These are phyloP conservation scores for Sinocyclocheilus maitianheensis DNA, from an alignment of 2,113 vertebrate genomes.

Conservation along the genomic window DNA sequence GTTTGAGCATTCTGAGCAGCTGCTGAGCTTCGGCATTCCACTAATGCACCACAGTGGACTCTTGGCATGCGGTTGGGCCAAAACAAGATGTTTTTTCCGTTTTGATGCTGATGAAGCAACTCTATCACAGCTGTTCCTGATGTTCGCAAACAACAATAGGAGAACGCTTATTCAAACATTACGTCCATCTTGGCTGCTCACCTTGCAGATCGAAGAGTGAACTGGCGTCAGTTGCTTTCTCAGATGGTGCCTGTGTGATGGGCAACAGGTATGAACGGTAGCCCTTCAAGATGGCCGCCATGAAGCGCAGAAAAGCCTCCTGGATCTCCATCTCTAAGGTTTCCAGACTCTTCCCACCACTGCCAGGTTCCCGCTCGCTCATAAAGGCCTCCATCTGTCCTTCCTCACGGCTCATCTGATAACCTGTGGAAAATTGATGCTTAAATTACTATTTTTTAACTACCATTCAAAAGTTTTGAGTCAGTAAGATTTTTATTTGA, in stretches of 20 bases:
- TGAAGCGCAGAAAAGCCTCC: constrained; percentile 95
- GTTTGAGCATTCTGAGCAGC: constrained; percentile 35
- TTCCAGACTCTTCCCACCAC: constrained; percentile 88
- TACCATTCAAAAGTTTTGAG: neutral
- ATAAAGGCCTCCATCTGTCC: constrained; percentile 86
- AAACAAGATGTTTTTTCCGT: constrained; percentile 36
- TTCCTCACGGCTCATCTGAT: constrained; percentile 89
- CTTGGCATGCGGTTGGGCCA: neutral
- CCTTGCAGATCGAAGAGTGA: constrained; percentile 97
- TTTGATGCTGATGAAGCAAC: neutral
- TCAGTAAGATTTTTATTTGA: neutral
- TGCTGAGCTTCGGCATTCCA: constrained; percentile 41
- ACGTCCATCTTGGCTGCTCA: constrained; percentile 54
- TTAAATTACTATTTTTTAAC: neutral
- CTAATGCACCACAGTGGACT: neutral
- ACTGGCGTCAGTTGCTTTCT: constrained; percentile 94
- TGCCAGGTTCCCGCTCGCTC: constrained; percentile 88
- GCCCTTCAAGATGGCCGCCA: constrained; percentile 97
- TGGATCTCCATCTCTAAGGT: constrained; percentile 96
- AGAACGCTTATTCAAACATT: neutral
- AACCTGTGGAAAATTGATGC: constrained; percentile 74
- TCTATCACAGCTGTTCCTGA: neutral
- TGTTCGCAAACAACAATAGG: neutral
- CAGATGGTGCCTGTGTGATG: constrained; percentile 96
- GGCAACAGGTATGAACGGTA: constrained; percentile 93